Percentiles rank a stretch among this genome's conserved stretches.
phyloP scores from a whole-genome alignment of 35 echinoderm and acorn worm genomes.

The Acanthaster planci region DNA sequence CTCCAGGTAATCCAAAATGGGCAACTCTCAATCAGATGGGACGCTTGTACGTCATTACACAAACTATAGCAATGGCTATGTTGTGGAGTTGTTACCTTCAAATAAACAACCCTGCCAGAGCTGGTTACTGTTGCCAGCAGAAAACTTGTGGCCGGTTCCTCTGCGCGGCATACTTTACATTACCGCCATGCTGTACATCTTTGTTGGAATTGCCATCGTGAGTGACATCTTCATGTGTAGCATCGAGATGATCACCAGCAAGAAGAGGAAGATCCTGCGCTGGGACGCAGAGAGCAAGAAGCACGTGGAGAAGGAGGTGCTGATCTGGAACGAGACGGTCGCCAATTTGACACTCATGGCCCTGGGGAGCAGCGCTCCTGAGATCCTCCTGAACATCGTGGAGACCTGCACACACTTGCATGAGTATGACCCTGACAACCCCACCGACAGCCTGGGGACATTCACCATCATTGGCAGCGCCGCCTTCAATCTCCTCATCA shows the following conservation, averaged over 20 bases:
- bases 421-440: background rate
- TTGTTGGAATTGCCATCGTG: conserved; percentile 92
- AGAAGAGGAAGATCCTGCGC: conserved; percentile 79
- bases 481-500: conserved; percentile 93
- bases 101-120: conserved; percentile 53
- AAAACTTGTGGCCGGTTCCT: conserved; percentile 90
- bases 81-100: conserved; percentile 50
- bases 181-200: conserved; percentile 79
- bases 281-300: conserved; percentile 86
- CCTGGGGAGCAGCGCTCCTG: conserved; percentile 91
- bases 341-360: conserved; percentile 98
- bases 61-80: conserved; percentile 69
- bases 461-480: conserved; percentile 98
- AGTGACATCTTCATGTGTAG: conserved; percentile 99
- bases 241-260: conserved; percentile 97
- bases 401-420: conserved; percentile 60
- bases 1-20: too few relatives aligned
- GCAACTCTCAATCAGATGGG: too few relatives aligned
- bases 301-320: conserved; percentile 77
- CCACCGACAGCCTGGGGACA: conserved; percentile 79
- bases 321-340: conserved; percentile 95
- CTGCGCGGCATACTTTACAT: conserved; percentile 79
- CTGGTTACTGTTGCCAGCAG: conserved; percentile 90
- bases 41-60: conserved; percentile 36
- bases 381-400: conserved; percentile 76